These are phyloP conservation scores for Cryptoprocta ferox DNA, from an alignment of 2,797 vertebrate species.

Conservation along the genomic window DNA sequence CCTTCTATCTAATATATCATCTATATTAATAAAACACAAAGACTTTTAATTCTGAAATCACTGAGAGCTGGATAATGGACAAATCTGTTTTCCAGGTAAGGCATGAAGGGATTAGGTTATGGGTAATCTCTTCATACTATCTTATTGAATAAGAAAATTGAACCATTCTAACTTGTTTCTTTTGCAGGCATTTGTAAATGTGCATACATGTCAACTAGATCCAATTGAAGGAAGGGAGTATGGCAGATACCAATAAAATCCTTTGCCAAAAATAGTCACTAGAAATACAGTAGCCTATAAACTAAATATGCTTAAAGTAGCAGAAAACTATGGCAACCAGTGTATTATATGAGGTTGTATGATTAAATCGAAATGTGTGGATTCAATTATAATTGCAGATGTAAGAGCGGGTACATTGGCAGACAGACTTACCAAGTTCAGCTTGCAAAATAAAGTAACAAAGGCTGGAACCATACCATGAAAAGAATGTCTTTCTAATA, in stretches of 20 bases:
- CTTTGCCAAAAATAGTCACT: constrained; percentile 55
- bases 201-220: neutral
- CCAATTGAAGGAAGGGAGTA: neutral
- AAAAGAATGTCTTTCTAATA: constrained; percentile 79
- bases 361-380: constrained; percentile 81
- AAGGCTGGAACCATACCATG: constrained; percentile 75
- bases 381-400: constrained; percentile 86
- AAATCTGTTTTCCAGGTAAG: neutral
- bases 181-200: constrained; percentile 5
- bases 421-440: constrained; percentile 79
- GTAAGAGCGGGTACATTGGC: constrained; percentile 77
- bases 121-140: neutral
- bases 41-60: neutral
- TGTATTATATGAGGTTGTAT: constrained; percentile 80
- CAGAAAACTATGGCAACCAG: constrained; percentile 80
- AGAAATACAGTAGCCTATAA: constrained; percentile 83
- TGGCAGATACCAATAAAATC: constrained; percentile 36
- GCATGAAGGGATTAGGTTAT: neutral
- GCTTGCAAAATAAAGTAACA: constrained; percentile 74
- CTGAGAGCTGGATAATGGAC: neutral
- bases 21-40: neutral
- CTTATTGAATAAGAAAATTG: neutral
- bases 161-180: neutral
- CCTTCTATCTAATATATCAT: neutral
- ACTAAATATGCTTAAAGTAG: constrained; percentile 81